A percentile compares a stretch with the other conserved stretches of the same genome.
phyloP scores from a whole-genome alignment of 2,113 vertebrate species.

The Terrapene triunguis region DNA sequence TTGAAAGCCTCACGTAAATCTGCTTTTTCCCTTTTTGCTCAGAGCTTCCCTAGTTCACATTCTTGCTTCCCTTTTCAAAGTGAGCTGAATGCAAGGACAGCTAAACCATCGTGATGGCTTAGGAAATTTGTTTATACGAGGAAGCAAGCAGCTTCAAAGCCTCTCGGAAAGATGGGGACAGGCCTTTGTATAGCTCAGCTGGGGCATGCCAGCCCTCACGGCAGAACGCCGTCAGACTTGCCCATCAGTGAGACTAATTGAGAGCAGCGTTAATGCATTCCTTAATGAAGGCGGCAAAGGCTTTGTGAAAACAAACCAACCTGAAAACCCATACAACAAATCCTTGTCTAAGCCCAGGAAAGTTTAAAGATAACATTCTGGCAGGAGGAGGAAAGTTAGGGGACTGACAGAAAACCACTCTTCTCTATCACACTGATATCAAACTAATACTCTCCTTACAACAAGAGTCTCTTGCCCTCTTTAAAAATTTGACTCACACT shows the following conservation, averaged over 20 bases:
- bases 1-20: background rate
- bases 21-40: background rate
- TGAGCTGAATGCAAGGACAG: background rate
- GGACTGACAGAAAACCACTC: background rate
- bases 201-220: background rate
- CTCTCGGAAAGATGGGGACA: rapidly evolving
- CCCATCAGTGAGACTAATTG: background rate
- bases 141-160: background rate
- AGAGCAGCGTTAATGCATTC: background rate
- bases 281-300: background rate
- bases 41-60: background rate
- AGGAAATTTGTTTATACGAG: background rate
- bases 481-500: background rate
- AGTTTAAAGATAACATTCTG: background rate
- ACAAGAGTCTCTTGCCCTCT: background rate
- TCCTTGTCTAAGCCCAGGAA: background rate
- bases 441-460: background rate
- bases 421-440: background rate
- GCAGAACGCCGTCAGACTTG: background rate
- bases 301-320: background rate
- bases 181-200: background rate
- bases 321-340: background rate
- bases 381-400: background rate
- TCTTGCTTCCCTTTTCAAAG: background rate
- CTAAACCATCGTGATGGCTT: background rate